Percentiles rank a stretch among this genome's conserved stretches.
phyloP scores from a whole-genome alignment of 2,113 vertebrate species.

The Heterotis niloticus region DNA sequence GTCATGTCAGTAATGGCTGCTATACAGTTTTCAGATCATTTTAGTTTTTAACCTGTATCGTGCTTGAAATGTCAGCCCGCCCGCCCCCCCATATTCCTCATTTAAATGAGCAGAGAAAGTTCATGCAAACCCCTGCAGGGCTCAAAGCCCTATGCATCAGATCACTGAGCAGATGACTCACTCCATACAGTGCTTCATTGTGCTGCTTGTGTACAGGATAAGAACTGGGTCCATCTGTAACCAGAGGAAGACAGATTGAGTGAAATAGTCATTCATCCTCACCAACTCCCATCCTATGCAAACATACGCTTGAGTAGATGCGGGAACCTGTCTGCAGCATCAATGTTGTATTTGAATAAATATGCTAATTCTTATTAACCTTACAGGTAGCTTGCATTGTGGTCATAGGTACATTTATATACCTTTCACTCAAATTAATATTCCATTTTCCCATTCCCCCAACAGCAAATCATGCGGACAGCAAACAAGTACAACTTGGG shows the following conservation, averaged over 20 bases:
- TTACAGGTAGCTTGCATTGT: background rate
- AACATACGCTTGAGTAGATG: background rate
- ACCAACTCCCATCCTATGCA: background rate
- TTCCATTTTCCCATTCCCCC: constrained; percentile 10
- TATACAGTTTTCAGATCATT: no score
- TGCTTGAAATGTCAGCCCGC: no score
- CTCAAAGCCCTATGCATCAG: no score
- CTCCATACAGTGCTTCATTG: background rate
- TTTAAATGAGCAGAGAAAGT: no score
- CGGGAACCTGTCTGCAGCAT: background rate
- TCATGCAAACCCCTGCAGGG: no score
- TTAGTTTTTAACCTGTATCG: no score
- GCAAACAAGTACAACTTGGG: constrained; percentile 87
- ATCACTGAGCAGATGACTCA: no score
- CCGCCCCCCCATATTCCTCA: no score
- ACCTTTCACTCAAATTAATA: background rate
- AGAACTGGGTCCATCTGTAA: background rate
- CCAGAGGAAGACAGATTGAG: background rate
- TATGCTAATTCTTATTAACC: background rate
- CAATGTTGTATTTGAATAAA: background rate
- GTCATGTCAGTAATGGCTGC: no score
- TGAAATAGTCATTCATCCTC: background rate
- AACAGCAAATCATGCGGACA: constrained; percentile 87
- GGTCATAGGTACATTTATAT: background rate
- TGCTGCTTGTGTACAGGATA: constrained; percentile 2